These are phyloP conservation scores for Hemithea aestivaria DNA, from an alignment of 2,888 invertebrate species.

Conservation along the genomic window DNA sequence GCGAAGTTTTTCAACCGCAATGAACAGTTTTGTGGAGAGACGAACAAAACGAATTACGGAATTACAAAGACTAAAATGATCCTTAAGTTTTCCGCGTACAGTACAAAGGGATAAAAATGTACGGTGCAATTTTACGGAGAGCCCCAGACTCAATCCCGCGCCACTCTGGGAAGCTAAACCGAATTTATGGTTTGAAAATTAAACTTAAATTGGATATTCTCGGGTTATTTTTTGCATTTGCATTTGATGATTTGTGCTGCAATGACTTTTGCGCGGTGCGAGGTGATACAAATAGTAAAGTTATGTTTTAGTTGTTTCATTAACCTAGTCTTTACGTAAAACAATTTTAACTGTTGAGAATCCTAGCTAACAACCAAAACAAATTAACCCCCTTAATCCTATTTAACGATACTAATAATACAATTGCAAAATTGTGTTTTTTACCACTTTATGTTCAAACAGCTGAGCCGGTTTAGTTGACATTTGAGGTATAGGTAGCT, in stretches of 20 bases:
- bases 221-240: conserved; percentile 58
- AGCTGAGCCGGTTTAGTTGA: too few relatives aligned
- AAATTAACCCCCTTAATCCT: too few relatives aligned
- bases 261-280: conserved; percentile 41
- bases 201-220: conserved; percentile 73
- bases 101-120: conserved; percentile 72
- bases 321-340: too few relatives aligned
- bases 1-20: conserved; percentile 39
- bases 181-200: conserved; percentile 75
- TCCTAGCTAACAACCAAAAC: too few relatives aligned
- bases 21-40: conserved; percentile 19
- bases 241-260: conserved; percentile 54
- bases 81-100: conserved; percentile 59
- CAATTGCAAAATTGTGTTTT: too few relatives aligned
- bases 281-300: too few relatives aligned
- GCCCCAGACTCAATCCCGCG: conserved; percentile 56
- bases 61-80: conserved; percentile 58
- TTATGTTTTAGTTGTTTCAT: too few relatives aligned
- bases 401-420: too few relatives aligned
- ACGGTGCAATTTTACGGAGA: conserved; percentile 65
- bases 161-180: conserved; percentile 70
- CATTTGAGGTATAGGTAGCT: too few relatives aligned
- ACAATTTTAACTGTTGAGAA: too few relatives aligned
- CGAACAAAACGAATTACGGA: conserved; percentile 43
- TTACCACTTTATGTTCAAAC: too few relatives aligned